These are phyloP conservation scores for Cosmopolites sordidus DNA, from an alignment of 2,888 invertebrate species.

Conservation along the genomic window DNA sequence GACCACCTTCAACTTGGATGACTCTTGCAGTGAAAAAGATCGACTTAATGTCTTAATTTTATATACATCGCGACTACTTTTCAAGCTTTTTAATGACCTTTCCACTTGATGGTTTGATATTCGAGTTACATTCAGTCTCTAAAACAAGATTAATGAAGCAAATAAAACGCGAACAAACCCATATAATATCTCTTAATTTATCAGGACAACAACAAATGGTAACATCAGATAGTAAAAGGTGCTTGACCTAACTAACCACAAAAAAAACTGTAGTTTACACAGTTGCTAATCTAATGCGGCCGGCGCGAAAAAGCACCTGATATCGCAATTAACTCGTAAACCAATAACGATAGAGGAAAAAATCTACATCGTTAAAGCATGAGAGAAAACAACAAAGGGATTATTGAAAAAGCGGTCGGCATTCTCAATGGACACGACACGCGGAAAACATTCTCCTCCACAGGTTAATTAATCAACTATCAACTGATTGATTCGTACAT, in stretches of 20 bases:
- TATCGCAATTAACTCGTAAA: not conserved
- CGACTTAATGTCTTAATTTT: too few relatives aligned
- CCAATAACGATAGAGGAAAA: not conserved
- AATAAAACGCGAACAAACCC: too few relatives aligned
- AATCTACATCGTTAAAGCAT: not conserved
- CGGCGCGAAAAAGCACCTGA: conserved; percentile 1
- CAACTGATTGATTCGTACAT: not conserved
- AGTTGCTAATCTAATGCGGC: too few relatives aligned
- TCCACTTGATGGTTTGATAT: too few relatives aligned
- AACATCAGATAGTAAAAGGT: not conserved
- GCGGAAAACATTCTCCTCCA: conserved; percentile 17
- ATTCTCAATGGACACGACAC: conserved; percentile 7
- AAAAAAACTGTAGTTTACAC: not conserved
- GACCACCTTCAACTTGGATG: too few relatives aligned
- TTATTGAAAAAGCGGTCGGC: conserved; percentile 3
- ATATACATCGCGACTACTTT: too few relatives aligned
- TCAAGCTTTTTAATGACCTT: too few relatives aligned
- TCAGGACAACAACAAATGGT: not conserved
- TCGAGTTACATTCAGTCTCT: too few relatives aligned
- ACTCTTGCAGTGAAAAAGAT: too few relatives aligned
- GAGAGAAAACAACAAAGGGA: conserved; percentile 7
- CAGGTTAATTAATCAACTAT: conserved; percentile 9
- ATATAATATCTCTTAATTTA: not conserved
- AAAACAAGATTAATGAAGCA: too few relatives aligned
- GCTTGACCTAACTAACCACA: not conserved